A percentile compares a stretch with the other conserved stretches of the same genome.
These are phyloP conservation scores for Gephyroberyx darwinii DNA, from an alignment of 2,797 vertebrate species.

Conservation along the genomic window DNA sequence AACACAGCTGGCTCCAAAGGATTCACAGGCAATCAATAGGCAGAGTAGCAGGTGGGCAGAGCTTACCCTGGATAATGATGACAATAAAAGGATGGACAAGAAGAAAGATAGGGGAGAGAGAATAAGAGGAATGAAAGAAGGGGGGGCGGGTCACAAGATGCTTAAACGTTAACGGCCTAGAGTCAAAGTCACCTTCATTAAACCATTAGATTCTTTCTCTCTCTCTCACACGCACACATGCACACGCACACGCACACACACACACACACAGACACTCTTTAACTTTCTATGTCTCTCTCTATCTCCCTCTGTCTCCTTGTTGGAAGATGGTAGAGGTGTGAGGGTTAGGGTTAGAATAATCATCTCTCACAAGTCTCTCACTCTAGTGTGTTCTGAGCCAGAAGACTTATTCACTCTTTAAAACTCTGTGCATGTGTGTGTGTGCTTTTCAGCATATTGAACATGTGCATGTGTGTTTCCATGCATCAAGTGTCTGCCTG, in stretches of 20 bases:
- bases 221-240: slow-evolving; percentile 34
- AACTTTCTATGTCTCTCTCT: neutral
- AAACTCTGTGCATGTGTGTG: slow-evolving; percentile 1
- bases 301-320: slow-evolving; percentile 24
- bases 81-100: slow-evolving; percentile 59
- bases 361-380: too few relatives aligned
- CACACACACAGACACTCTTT: slow-evolving; percentile 36
- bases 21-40: slow-evolving; percentile 62
- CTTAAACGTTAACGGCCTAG: slow-evolving; percentile 60
- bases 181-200: slow-evolving; percentile 72
- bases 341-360: too few relatives aligned
- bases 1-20: slow-evolving; percentile 41
- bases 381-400: neutral
- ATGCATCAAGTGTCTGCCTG: neutral
- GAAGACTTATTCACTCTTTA: slow-evolving; percentile 11
- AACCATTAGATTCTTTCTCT: slow-evolving; percentile 25
- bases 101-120: slow-evolving; percentile 44
- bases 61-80: slow-evolving; percentile 68
- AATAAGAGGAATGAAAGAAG: slow-evolving; percentile 21
- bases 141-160: slow-evolving; percentile 33
- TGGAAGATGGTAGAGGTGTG: neutral
- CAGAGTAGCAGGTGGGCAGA: slow-evolving; percentile 58
- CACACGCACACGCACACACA: too few relatives aligned
- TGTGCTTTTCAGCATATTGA: neutral
- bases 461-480: too few relatives aligned